Evolutionary conservation across 2,888 invertebrate species (phyloP), one percentile per base, ranked within the genome.

Genomic region (Mythimna lalbum): DNA sequence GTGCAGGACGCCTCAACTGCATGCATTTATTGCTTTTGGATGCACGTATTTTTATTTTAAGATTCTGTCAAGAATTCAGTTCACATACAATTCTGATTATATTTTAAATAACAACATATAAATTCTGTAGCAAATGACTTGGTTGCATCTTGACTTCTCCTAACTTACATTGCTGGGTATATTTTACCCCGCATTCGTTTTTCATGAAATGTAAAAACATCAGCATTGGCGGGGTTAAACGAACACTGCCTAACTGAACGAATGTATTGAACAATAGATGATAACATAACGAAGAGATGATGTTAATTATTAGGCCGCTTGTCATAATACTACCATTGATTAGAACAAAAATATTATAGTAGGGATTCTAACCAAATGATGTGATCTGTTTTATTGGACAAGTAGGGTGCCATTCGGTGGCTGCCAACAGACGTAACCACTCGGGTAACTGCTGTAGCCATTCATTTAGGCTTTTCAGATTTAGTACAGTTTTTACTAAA

Each of bases 251-350:
- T 73, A 78, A 80, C 80, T 87, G 84, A 80, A 83, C 88, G 72
- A 87, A 87, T 81, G 82, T 83, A 68, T 75, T 76, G 84, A 91
- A 94, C 94, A 94, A 94, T 93, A 90, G 91, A 91, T 89, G 87
- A 93, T 88, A 89, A 89, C 88, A 92, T 88, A 87, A 87, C 78
- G 70, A 65, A 69, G 83, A 74, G 89, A 91, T 94, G 91, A 93
- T 93, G 90, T 93, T 85, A 92, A 91, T 90, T 89, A 91, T 91
- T 91, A 84, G 85, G 85, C 80, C 85, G 88, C 82, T 87, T 89
- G 81, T 88, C 88, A 92, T 92, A 95, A 95, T 92, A 94, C 56
- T 27, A 56, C 88, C 90, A 94, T 94, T 94, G 92, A 94, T 90
- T 91, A 92, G 90, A 89, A 85, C 49, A 82, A 90, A 89, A 92